Conservation (phyloP, 2,888 invertebrate species). For the Coremacera marginata region DNA sequence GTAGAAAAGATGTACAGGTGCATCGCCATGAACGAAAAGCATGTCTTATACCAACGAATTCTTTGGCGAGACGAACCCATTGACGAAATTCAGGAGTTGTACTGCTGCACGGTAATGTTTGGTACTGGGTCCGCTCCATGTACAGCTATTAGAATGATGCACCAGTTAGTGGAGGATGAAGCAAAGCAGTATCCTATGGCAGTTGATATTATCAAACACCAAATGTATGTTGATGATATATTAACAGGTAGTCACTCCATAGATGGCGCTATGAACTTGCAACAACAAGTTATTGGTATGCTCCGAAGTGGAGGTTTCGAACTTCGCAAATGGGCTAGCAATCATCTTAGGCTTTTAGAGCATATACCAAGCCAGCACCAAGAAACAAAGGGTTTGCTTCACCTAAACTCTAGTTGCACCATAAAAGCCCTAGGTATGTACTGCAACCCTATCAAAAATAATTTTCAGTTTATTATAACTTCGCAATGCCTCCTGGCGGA, state of each 20-base stretch:
- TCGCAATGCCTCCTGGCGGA: not conserved
- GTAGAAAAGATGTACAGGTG: slow-evolving; percentile 44
- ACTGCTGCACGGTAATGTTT: slow-evolving; percentile 22
- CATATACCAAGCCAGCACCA: slow-evolving; percentile 17
- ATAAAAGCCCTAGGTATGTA: slow-evolving; percentile 39
- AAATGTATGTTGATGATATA: slow-evolving; percentile 40
- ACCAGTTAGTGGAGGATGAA: slow-evolving; percentile 32
- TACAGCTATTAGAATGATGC: slow-evolving; percentile 17
- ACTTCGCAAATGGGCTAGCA: slow-evolving; percentile 23
- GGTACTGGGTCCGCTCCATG: slow-evolving; percentile 29
- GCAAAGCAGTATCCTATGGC: slow-evolving; percentile 19
- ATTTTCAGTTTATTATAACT: slow-evolving; percentile 36
- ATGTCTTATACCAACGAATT: slow-evolving; percentile 38
- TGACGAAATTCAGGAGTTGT: not conserved
- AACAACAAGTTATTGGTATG: slow-evolving; percentile 14
- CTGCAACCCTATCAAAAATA: slow-evolving; percentile 39
- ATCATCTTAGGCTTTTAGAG: slow-evolving; percentile 14
- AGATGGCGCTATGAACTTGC: not conserved
- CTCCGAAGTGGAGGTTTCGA: not conserved
- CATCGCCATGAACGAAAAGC: slow-evolving; percentile 31
- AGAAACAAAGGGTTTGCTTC: not conserved
- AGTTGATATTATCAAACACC: slow-evolving; percentile 6
- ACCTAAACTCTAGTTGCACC: not conserved
- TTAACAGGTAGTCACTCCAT: slow-evolving; percentile 18
- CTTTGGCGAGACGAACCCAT: slow-evolving; percentile 14